Conservation (phyloP, 2,888 invertebrate species). For the Lasioglossum pauxillum region DNA sequence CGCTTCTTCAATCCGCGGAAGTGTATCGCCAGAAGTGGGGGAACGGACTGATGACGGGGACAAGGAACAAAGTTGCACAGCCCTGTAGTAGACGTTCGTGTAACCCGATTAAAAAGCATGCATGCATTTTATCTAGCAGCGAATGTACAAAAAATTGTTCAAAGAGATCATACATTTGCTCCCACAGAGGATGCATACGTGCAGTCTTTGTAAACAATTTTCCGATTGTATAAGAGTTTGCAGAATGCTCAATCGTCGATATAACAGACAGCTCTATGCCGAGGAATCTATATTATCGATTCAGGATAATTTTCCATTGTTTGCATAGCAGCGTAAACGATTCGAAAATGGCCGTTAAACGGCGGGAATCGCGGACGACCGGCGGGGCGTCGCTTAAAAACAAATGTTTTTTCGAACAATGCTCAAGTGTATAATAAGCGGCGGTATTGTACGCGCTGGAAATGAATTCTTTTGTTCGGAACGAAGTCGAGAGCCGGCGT, state of each 20-base stretch:
- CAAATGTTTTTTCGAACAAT: constrained; percentile 40
- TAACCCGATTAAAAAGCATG: too few species aligned
- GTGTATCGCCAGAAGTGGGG: too few species aligned
- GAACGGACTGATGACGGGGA: too few species aligned
- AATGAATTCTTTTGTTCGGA: constrained; percentile 52
- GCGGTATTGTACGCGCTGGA: constrained; percentile 38
- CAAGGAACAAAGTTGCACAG: too few species aligned
- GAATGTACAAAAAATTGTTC: too few species aligned
- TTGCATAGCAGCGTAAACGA: background rate
- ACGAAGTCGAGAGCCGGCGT: constrained; percentile 28
- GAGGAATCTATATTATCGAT: background rate
- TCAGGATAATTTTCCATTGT: background rate
- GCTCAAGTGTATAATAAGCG: constrained; percentile 48
- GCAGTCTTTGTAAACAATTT: too few species aligned
- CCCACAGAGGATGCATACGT: too few species aligned
- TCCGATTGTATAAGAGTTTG: too few species aligned
- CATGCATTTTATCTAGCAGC: too few species aligned
- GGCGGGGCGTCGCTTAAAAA: background rate
- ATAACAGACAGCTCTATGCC: background rate
- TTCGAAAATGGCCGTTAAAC: constrained; percentile 4
- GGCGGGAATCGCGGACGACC: constrained; percentile 11
- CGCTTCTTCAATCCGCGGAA: too few species aligned
- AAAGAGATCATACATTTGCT: too few species aligned
- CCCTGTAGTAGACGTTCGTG: too few species aligned
- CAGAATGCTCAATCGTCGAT: background rate